Base-by-base conservation (phyloP, 64 coral and sea anemone species). In the Cladopsammia gracilis region DNA sequence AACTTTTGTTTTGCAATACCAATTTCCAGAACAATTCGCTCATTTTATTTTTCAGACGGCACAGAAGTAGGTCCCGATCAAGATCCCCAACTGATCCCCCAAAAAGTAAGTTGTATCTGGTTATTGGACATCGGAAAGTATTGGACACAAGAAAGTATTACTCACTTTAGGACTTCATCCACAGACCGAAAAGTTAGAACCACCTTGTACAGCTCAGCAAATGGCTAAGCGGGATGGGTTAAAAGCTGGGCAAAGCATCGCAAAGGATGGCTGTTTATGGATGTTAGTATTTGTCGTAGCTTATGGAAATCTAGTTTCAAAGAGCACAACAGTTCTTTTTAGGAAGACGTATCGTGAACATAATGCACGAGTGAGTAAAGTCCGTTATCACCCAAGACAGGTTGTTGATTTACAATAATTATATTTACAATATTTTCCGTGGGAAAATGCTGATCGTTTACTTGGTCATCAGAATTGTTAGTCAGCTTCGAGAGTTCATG, bases 21-120 rank as follows among this genome's bases (percentile, higher is more conserved):
- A 23, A 12, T 26, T 56, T 25, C 10, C 34, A 19, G 25, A 10
- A 45, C 20, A 14, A 48, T 18, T 47, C 20, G 10, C 60, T 85
- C 11, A 5, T 62, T 51, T 26, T 73, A 20, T 75, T 81, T 75
- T 72, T 16, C 53, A 92, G 92, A 49, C 26, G 73, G 52, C 86
- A 73, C 42, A 85, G 87, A 89, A 94, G 87, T 47, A 70, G 87
- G 19, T 94, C 92, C 2, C 69, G 58, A 4, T 94, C 92, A 14
- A 62, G 16, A 19, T 89, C 92, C 7, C 92, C 92, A 48, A 67
- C 34, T 10, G 42, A 87, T 3, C 87, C 92, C 7, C 54, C 83
- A 52, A 82, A 89, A 85, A 71, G 92, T 94, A 83, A 76, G 92
- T 85, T 19, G 50, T 24, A 5, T 44, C 49, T 34, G 15, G 11